Percentiles rank a stretch among this genome's conserved stretches.
Conservation (phyloP, 2,888 invertebrate species). For the Rhimphoctona megacephalus region DNA sequence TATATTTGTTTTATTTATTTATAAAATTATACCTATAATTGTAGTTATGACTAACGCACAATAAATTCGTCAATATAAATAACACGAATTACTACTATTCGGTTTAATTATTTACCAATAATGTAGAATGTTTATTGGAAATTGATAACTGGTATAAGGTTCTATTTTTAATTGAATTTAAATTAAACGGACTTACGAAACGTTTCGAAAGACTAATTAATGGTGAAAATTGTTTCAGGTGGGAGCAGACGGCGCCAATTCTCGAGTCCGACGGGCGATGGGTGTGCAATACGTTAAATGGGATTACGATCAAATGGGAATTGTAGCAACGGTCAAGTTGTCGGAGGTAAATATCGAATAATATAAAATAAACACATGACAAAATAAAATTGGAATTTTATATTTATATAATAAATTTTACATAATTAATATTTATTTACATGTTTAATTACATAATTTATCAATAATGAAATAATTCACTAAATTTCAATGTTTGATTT, state of each 20-base stretch:
- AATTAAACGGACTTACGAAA: neutral
- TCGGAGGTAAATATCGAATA: constrained; percentile 88
- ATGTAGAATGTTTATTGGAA: neutral
- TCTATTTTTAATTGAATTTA: neutral
- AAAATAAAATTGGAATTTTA: neutral
- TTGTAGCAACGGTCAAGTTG: constrained; percentile 96
- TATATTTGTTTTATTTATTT: neutral
- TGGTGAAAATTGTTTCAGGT: constrained; percentile 86
- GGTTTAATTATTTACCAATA: neutral
- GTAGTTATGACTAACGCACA: no score
- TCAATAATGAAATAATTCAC: constrained; percentile 3
- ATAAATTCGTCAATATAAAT: neutral
- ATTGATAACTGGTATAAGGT: neutral
- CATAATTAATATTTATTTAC: neutral
- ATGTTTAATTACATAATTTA: neutral
- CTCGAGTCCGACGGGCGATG: constrained; percentile 93
- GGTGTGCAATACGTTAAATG: constrained; percentile 92
- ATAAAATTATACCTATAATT: neutral
- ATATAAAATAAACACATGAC: neutral
- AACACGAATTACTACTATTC: neutral
- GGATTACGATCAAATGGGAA: constrained; percentile 95
- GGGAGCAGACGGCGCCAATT: constrained; percentile 98
- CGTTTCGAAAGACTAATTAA: constrained; percentile 3
- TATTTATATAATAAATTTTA: neutral
- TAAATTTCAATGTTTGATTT: constrained; percentile 71